Percentiles rank a stretch among this genome's conserved stretches.
Evolutionary conservation across 1,140 invertebrate genomes (phyloP).

Genomic region (Hylyphantes graminicola): DNA sequence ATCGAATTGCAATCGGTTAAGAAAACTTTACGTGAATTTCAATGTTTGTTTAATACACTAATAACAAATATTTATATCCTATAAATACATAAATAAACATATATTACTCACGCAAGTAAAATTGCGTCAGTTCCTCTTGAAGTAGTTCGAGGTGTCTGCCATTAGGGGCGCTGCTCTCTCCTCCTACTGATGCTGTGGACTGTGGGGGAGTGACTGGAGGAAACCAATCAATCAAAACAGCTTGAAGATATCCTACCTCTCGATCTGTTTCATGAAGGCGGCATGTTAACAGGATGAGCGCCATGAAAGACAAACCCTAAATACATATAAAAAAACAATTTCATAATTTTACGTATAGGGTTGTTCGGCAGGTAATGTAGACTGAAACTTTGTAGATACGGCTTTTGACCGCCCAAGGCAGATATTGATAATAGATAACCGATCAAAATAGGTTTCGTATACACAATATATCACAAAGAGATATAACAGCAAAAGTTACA

Average conservation of each 20-base stretch:
- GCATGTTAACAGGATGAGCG: conserved; percentile 61
- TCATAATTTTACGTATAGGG: too few relatives aligned
- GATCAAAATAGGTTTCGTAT: too few relatives aligned
- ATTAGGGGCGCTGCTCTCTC: not conserved
- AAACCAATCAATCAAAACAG: conserved; percentile 61
- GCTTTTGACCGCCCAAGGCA: too few relatives aligned
- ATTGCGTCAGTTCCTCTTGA: conserved; percentile 48
- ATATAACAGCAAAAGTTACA: too few relatives aligned
- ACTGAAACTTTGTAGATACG: too few relatives aligned
- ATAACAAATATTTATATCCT: too few relatives aligned
- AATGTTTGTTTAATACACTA: too few relatives aligned
- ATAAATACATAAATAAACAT: not conserved
- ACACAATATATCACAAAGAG: too few relatives aligned
- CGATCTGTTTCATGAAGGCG: conserved; percentile 63
- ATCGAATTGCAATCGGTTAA: too few relatives aligned
- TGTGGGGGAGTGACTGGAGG: not conserved
- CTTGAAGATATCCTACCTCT: conserved; percentile 62
- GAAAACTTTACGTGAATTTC: too few relatives aligned
- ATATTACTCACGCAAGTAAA: conserved; percentile 45
- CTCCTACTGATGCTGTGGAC: not conserved
- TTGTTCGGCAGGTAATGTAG: too few relatives aligned
- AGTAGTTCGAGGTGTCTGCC: conserved; percentile 13
- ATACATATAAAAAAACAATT: not conserved
- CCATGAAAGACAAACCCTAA: conserved; percentile 62
- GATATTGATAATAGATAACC: too few relatives aligned